phyloP scores from a whole-genome alignment of 2,888 invertebrate species.

The Tetragonula carbonaria region DNA sequence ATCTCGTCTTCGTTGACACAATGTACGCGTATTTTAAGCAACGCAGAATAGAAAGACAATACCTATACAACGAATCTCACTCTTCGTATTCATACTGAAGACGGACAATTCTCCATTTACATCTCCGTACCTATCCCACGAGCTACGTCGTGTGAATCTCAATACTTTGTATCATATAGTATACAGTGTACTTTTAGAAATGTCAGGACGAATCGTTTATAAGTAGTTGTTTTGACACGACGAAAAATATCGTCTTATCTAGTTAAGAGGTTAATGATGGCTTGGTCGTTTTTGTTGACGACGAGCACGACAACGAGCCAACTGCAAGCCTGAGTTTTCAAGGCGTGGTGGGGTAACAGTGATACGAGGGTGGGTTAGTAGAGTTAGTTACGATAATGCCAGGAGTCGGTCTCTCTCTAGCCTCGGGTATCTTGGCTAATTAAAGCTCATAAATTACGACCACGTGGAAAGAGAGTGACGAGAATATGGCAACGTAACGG shows the following conservation, averaged over 20 bases:
- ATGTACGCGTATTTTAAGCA: not conserved
- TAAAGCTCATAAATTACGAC: constrained; percentile 76
- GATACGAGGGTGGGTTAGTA: not conserved
- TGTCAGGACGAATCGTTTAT: too few relatives aligned
- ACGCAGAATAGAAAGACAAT: too few relatives aligned
- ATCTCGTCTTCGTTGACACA: too few relatives aligned
- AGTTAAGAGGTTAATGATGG: constrained; percentile 5
- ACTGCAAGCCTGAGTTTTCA: not conserved
- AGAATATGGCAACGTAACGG: constrained; percentile 62
- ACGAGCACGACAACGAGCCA: constrained; percentile 1
- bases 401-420: constrained; percentile 31
- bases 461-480: constrained; percentile 68
- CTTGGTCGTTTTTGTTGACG: constrained; percentile 24
- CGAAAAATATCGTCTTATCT: too few relatives aligned
- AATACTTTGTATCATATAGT: too few relatives aligned
- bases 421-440: constrained; percentile 71
- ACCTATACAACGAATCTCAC: too few relatives aligned
- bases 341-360: not conserved
- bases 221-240: too few relatives aligned
- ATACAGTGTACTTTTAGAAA: too few relatives aligned
- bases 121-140: too few relatives aligned
- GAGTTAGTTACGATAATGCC: constrained; percentile 55
- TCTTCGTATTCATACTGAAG: too few relatives aligned
- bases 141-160: too few relatives aligned
- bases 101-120: too few relatives aligned